Percentiles rank a stretch among this genome's conserved stretches.
Conservation (phyloP, 1,140 invertebrate genomes). For the Drosophila sp. region DNA sequence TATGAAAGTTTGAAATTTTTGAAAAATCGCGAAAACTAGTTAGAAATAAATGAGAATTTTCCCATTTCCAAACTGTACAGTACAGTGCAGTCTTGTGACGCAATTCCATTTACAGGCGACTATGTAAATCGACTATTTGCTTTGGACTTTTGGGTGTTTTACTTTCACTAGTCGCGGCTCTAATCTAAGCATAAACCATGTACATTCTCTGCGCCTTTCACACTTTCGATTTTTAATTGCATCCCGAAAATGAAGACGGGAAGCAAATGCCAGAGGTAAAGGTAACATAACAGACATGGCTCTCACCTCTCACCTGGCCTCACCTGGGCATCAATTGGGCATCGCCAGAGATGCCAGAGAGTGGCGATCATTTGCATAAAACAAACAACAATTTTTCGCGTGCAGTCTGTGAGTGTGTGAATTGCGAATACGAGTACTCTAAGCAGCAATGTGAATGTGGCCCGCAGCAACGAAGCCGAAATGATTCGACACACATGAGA, state of each 20-base stretch:
- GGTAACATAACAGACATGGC: slow-evolving; percentile 15
- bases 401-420: slow-evolving; percentile 49
- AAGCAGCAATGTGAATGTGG: slow-evolving; percentile 53
- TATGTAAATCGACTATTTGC: neutral
- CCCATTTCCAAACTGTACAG: too few relatives aligned
- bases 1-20: too few relatives aligned
- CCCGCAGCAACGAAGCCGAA: slow-evolving; percentile 67
- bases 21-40: too few relatives aligned
- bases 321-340: neutral
- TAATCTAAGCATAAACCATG: slow-evolving; percentile 31
- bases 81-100: neutral
- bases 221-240: slow-evolving; percentile 79
- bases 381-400: slow-evolving; percentile 79
- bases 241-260: slow-evolving; percentile 50
- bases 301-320: neutral
- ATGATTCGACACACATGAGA: slow-evolving; percentile 66
- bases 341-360: neutral
- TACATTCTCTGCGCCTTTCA: slow-evolving; percentile 51
- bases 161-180: slow-evolving; percentile 43
- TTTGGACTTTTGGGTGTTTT: slow-evolving; percentile 1
- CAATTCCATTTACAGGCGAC: slow-evolving; percentile 12
- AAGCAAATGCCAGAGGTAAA: slow-evolving; percentile 27
- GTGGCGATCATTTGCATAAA: slow-evolving; percentile 77
- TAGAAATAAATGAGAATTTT: too few relatives aligned
- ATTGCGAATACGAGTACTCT: slow-evolving; percentile 16